Conservation (phyloP, 2,888 invertebrate genomes). For the Caenorhabditis wallacei region DNA sequence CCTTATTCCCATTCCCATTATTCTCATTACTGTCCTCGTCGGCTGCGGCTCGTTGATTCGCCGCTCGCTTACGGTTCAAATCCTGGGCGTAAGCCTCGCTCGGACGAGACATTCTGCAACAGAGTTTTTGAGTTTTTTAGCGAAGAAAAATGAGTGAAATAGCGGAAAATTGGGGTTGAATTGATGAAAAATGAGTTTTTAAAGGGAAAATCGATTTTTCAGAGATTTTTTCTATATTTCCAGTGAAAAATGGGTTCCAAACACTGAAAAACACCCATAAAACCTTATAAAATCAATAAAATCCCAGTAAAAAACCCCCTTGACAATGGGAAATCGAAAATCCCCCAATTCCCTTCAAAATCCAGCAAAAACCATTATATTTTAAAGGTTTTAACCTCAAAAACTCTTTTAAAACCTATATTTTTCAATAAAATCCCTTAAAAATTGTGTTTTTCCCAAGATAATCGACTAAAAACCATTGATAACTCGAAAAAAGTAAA, state of each 20-base stretch:
- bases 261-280: too few relatives aligned
- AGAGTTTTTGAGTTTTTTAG: too few relatives aligned
- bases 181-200: background rate
- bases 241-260: too few relatives aligned
- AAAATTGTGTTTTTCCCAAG: background rate
- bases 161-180: background rate
- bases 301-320: too few relatives aligned
- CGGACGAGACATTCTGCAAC: constrained; percentile 57
- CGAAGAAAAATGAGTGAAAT: background rate
- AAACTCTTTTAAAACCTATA: background rate
- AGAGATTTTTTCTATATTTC: too few relatives aligned
- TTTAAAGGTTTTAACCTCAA: background rate
- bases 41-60: constrained; percentile 85
- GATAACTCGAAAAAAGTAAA: background rate
- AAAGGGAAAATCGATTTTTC: too few relatives aligned
- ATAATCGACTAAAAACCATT: background rate
- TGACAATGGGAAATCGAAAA: too few relatives aligned
- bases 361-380: too few relatives aligned
- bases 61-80: constrained; percentile 62
- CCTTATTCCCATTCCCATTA: constrained; percentile 83
- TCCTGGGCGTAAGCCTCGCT: constrained; percentile 66
- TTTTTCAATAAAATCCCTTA: background rate
- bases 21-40: constrained; percentile 84
- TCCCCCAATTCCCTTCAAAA: too few relatives aligned
- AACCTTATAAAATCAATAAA: too few relatives aligned